These are phyloP conservation scores for Cheilosia vernalis DNA, from an alignment of 2,888 invertebrate species.

Conservation along the genomic window DNA sequence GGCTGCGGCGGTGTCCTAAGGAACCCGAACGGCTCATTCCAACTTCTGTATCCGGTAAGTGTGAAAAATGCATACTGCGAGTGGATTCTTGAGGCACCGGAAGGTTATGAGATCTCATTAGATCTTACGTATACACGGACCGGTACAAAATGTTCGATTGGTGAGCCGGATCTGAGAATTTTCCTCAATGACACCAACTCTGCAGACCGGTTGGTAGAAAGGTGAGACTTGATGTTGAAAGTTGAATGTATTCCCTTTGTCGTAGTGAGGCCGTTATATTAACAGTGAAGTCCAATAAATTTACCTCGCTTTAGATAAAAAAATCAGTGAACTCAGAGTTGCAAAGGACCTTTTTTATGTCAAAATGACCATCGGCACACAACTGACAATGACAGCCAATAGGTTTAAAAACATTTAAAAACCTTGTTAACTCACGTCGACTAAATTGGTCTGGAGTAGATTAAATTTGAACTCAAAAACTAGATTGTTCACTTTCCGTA, in stretches of 20 bases:
- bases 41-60: not conserved
- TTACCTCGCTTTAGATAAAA: no score
- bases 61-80: conserved; percentile 83
- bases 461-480: no score
- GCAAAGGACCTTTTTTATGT: no score
- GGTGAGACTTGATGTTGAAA: conserved; percentile 63
- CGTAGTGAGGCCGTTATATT: not conserved
- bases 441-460: no score
- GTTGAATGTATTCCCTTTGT: not conserved
- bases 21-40: conserved; percentile 78
- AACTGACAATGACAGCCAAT: no score
- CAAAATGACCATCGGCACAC: no score
- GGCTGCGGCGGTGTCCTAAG: conserved; percentile 90
- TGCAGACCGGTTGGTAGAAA: conserved; percentile 71
- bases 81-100: conserved; percentile 90
- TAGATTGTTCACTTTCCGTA: no score
- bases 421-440: no score
- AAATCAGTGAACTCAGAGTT: no score
- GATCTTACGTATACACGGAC: conserved; percentile 58
- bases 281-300: not conserved
- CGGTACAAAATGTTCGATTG: conserved; percentile 56
- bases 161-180: conserved; percentile 62
- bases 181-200: conserved; percentile 72
- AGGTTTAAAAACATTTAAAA: no score
- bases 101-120: conserved; percentile 85